Percentiles rank a stretch among this genome's conserved stretches.
Conservation (phyloP, 1,140 invertebrate species). For the Camponotus floridanus region DNA sequence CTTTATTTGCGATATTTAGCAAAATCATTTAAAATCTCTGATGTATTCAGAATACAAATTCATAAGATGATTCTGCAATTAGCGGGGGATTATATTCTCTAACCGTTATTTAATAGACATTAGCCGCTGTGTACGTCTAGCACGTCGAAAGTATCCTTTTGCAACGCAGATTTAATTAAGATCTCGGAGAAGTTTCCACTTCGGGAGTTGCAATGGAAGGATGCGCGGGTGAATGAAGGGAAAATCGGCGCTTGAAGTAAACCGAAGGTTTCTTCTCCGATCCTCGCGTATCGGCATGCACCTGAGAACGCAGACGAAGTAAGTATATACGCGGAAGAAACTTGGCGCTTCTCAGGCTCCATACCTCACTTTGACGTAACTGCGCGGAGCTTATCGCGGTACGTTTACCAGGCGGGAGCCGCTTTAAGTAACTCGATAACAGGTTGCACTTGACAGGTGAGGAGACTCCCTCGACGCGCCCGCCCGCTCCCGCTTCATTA, state of each 20-base stretch:
- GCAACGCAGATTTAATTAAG: constrained; percentile 49
- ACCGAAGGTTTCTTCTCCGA: constrained; percentile 49
- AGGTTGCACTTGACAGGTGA: constrained; percentile 77
- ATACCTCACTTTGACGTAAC: constrained; percentile 65
- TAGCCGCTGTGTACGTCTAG: neutral
- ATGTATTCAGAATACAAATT: neutral
- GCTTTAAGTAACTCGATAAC: constrained; percentile 78
- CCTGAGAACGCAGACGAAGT: constrained; percentile 46
- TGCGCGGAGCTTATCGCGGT: constrained; percentile 54
- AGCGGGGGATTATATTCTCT: neutral
- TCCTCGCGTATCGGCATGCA: constrained; percentile 47
- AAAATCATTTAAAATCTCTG: neutral
- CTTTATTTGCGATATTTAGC: constrained; percentile 19
- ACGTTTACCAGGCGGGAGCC: constrained; percentile 61
- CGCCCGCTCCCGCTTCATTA: constrained; percentile 32
- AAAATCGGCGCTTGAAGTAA: constrained; percentile 46
- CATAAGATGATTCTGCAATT: neutral
- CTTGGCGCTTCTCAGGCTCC: constrained; percentile 36
- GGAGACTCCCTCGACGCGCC: constrained; percentile 62
- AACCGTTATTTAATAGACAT: constrained; percentile 13
- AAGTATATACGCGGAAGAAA: constrained; percentile 46
- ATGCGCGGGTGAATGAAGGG: constrained; percentile 6
- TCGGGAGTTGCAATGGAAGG: constrained; percentile 31
- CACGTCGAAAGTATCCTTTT: constrained; percentile 25
- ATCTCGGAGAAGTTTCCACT: constrained; percentile 32